phyloP scores from a whole-genome alignment of 2,113 vertebrate species.

The Phaetusa simplex region DNA sequence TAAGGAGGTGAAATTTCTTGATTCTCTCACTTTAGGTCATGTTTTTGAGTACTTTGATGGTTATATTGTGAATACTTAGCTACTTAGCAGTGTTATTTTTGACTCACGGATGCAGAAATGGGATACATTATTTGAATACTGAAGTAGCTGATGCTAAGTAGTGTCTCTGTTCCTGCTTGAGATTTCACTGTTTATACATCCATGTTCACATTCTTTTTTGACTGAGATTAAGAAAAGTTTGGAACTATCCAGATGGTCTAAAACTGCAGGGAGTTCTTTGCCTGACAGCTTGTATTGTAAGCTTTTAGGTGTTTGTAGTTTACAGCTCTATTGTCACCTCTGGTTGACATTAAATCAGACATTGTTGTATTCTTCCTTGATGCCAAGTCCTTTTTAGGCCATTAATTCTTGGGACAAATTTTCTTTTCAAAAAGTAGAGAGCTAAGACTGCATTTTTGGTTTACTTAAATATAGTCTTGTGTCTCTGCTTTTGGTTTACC shows the following conservation, averaged over 20 bases:
- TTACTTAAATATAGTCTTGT: background rate
- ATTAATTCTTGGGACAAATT: background rate
- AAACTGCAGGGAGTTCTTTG: conserved; percentile 40
- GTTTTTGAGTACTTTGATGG: background rate
- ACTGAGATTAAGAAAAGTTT: conserved; percentile 12
- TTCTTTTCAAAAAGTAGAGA: background rate
- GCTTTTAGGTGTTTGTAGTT: conserved; percentile 29
- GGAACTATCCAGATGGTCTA: conserved; percentile 29
- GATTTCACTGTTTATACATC: background rate
- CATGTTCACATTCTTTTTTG: background rate
- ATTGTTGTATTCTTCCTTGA: background rate
- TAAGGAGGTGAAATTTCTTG: background rate
- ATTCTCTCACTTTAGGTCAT: background rate
- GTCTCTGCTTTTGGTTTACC: background rate
- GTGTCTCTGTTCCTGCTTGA: background rate
- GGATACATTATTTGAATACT: background rate
- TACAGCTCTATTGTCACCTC: conserved; percentile 23
- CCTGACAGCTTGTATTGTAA: conserved; percentile 28
- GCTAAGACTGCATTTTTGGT: background rate
- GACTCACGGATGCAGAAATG: background rate
- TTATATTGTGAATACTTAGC: background rate
- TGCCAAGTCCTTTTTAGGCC: background rate
- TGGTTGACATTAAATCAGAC: conserved; percentile 4
- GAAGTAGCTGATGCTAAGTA: background rate
- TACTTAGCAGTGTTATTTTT: background rate